Conservation (phyloP, 2,113 vertebrate species). For the Diglossa brunneiventris region DNA sequence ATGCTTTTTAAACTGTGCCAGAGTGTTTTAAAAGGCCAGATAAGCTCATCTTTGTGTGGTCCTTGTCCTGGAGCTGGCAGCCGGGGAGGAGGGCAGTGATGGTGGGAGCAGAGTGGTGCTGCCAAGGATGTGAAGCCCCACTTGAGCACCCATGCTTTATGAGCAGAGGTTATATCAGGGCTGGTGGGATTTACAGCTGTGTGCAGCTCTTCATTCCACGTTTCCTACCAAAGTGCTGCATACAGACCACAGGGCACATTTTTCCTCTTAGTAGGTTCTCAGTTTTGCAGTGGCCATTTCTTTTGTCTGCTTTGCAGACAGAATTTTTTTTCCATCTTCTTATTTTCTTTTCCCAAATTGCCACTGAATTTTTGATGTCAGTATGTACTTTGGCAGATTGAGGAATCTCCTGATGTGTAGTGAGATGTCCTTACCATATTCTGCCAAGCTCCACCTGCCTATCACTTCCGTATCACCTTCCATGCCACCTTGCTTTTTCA, state of each 20-base stretch:
- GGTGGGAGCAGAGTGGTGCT: not conserved
- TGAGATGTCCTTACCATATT: not conserved
- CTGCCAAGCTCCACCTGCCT: not conserved
- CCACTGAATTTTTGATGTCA: not conserved
- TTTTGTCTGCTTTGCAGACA: not conserved
- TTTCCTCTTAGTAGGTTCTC: not conserved
- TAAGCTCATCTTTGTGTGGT: fast-evolving
- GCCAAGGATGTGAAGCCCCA: not conserved
- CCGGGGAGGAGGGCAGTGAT: not conserved
- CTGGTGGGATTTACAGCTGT: fast-evolving
- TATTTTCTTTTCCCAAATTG: not conserved
- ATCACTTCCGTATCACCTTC: not conserved
- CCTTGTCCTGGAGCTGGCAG: not conserved
- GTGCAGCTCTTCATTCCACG: not conserved
- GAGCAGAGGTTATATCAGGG: not conserved
- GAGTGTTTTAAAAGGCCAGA: not conserved
- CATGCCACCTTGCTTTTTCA: not conserved
- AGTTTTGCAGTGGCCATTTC: not conserved
- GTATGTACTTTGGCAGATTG: not conserved
- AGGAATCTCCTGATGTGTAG: not conserved
- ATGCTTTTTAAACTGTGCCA: not conserved
- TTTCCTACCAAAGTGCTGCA: not conserved
- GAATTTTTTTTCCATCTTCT: not conserved
- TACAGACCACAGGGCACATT: fast-evolving
- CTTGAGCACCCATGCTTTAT: not conserved